Evolutionary conservation across 92 coral and sea anemone genomes (phyloP).

Genomic region (Metridium senile): DNA sequence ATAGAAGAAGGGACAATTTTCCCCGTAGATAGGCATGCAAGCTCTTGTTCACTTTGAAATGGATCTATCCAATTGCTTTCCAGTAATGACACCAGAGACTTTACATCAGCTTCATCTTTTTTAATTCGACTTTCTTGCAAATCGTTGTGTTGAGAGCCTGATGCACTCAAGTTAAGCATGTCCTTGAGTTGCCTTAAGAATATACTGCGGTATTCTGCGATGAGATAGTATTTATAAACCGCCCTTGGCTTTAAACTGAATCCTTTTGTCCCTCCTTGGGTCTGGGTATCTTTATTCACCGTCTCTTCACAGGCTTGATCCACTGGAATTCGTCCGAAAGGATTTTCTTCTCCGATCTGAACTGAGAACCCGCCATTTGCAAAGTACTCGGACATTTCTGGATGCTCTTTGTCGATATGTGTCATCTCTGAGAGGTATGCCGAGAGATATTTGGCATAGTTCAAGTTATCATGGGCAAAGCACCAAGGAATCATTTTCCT

Average conservation of each 20-base stretch:
- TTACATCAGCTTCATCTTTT: constrained; percentile 50
- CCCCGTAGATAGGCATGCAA: constrained; percentile 51
- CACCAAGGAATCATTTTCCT: constrained; percentile 56
- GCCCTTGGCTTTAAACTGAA: constrained; percentile 51
- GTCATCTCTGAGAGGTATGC: constrained; percentile 47
- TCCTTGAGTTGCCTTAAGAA: constrained; percentile 32
- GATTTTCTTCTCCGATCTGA: constrained; percentile 44
- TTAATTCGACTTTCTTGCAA: constrained; percentile 37
- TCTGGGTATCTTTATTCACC: constrained; percentile 51
- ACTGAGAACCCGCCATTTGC: constrained; percentile 56
- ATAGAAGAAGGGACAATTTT: constrained; percentile 41
- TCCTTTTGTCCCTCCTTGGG: constrained; percentile 56
- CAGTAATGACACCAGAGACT: constrained; percentile 36
- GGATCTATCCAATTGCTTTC: constrained; percentile 51
- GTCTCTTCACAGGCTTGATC: constrained; percentile 61
- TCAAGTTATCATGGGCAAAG: constrained; percentile 59
- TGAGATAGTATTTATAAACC: constrained; percentile 26
- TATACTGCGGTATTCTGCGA: constrained; percentile 34
- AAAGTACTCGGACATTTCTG: constrained; percentile 37
- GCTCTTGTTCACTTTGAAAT: constrained; percentile 41
- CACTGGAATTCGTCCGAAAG: constrained; percentile 33
- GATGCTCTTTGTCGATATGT: constrained; percentile 35
- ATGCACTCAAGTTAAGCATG: constrained; percentile 13
- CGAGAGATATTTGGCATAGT: constrained; percentile 68
- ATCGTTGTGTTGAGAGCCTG: constrained; percentile 12